These are phyloP conservation scores for Canis aureus DNA, from an alignment of 2,113 vertebrate species.

Conservation along the genomic window DNA sequence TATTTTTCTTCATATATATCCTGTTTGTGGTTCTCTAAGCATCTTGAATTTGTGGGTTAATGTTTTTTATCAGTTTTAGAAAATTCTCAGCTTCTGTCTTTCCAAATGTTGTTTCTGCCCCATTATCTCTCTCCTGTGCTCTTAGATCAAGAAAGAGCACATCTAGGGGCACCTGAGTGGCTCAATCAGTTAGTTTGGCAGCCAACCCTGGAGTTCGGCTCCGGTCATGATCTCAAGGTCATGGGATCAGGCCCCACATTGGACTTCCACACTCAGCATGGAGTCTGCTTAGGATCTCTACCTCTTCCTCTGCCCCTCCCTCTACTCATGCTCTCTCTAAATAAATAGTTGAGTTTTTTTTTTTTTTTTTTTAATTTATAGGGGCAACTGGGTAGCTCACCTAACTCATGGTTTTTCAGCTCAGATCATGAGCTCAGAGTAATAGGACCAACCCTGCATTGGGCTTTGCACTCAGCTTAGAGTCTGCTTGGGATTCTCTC, in stretches of 20 bases:
- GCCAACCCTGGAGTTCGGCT: background rate
- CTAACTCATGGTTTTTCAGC: background rate
- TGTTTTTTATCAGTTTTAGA: background rate
- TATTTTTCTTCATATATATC: background rate
- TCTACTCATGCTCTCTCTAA: background rate
- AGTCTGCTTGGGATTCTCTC: background rate
- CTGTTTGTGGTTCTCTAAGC: background rate
- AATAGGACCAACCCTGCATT: background rate
- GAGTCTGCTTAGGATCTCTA: background rate
- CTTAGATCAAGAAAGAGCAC: background rate
- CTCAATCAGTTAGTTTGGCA: background rate
- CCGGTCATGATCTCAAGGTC: background rate
- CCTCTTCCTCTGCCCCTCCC: background rate
- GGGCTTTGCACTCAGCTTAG: background rate
- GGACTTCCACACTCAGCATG: background rate
- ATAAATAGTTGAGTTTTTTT: background rate
- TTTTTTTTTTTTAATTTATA: background rate
- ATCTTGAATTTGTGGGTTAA: background rate
- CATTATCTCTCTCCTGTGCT: background rate
- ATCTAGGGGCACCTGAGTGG: background rate
- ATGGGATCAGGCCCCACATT: background rate
- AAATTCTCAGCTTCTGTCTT: background rate
- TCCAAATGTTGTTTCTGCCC: background rate
- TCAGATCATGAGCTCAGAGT: background rate
- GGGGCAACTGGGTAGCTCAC: background rate